Conservation (phyloP, 2,797 vertebrate species). For the Acrossocheilus fasciatus region DNA sequence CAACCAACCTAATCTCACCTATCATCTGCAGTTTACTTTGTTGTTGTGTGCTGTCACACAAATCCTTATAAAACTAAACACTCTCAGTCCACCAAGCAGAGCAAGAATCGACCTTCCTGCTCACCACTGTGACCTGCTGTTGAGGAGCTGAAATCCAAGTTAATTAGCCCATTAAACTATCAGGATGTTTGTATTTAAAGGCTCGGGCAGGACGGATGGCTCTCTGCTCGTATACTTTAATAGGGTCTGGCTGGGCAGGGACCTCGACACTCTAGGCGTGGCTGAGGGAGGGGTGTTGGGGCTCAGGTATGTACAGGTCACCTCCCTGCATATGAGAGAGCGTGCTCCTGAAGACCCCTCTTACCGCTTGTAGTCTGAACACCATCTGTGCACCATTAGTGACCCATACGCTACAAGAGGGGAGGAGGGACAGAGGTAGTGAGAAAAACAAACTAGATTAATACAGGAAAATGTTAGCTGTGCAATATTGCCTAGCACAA, state of each 20-base stretch:
- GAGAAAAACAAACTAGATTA: constrained; percentile 9
- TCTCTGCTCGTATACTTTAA: constrained; percentile 72
- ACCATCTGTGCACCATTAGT: constrained; percentile 78
- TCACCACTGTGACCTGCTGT: constrained; percentile 21
- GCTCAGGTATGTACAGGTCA: constrained; percentile 46
- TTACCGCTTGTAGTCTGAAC: constrained; percentile 69
- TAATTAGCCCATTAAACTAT: constrained; percentile 67
- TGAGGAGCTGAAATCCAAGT: constrained; percentile 45
- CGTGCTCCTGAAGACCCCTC: constrained; percentile 69
- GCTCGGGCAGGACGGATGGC: constrained; percentile 68
- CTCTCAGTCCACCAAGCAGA: not conserved
- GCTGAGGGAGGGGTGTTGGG: not conserved
- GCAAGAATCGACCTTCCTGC: constrained; percentile 10
- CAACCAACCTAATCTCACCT: not conserved
- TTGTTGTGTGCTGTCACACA: not conserved
- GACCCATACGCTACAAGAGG: constrained; percentile 15
- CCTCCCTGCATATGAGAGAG: constrained; percentile 49
- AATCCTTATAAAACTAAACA: constrained; percentile 7
- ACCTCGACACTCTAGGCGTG: not conserved
- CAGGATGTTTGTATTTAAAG: constrained; percentile 75
- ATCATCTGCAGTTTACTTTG: not conserved
- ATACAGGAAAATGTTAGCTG: not conserved
- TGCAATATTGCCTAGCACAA: too few relatives aligned
- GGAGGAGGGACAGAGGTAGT: not conserved
- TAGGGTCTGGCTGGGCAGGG: constrained; percentile 62